Base-by-base conservation (phyloP, 1,140 invertebrate species). In the Zaprionus ornatus region DNA sequence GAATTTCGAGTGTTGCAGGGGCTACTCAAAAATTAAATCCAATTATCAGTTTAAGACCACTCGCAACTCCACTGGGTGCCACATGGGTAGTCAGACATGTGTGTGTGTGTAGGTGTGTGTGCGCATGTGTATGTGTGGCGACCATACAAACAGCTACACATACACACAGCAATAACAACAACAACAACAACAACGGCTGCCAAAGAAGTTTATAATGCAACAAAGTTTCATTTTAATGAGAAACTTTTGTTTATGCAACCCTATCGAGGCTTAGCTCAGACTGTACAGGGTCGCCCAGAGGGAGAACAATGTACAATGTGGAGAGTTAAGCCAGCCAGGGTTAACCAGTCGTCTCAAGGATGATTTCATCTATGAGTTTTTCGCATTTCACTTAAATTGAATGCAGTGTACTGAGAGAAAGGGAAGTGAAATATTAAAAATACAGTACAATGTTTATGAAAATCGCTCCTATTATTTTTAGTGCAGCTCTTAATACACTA, bases 1-100 rank as follows among this genome's bases (percentile, higher is more conserved):
- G 67, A 60, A 75, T 88, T 74, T 80, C 25, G 25, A 55, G 52
- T 25, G 45, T 13, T 50, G 45, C 62, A 65, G 17, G 50, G 74
- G 61, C 79, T 90, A 79, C 80, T 90, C 85, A 90, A 90, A 90
- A 90, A 90, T 90, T 90, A 90, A 90, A 90, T 90, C 85, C 86
- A 90, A 90, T 90, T 90, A 90, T 90, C 85, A 90, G 85, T 90
- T 85, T 82, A 90, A 90, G 79, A 79, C 82, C 85, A 88, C 79
- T 88, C 86, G 79, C 64, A 77, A 50, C 67, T 67, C 57, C 73
- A 62, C 52, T 72, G 77, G 74, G 77, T 40, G 27, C 65, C 67
- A 74, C 25, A 60, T 61, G 65, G 45, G 54, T 55, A 59, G 19
- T 59, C 40, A 76, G 59, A 68, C 77, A 65, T 65, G 32, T 69